Conservation (phyloP, 2,797 vertebrate genomes). For the Salmo trutta region DNA sequence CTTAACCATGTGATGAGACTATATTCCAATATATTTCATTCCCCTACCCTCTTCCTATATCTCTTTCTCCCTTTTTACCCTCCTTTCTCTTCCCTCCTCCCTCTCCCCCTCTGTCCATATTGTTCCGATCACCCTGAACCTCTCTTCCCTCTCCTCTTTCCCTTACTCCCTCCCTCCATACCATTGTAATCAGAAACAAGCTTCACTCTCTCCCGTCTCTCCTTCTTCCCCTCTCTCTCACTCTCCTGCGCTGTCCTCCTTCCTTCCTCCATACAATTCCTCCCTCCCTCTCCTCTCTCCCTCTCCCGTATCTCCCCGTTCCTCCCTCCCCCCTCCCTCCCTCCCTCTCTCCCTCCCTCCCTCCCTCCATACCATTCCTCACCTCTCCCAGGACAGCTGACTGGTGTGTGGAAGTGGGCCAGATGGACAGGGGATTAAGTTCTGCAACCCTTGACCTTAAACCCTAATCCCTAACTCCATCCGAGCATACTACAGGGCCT, state of each 20-base stretch:
- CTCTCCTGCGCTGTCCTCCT: too few relatives aligned
- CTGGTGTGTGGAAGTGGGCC: conserved; percentile 4
- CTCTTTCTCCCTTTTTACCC: too few relatives aligned
- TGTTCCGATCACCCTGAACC: background rate
- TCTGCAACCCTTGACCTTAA: conserved; percentile 52
- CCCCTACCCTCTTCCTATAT: too few relatives aligned
- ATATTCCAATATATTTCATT: too few relatives aligned
- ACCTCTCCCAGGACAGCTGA: conserved; percentile 7
- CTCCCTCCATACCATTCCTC: background rate
- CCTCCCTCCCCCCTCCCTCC: too few relatives aligned
- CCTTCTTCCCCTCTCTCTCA: background rate
- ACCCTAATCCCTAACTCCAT: conserved; percentile 37
- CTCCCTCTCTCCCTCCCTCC: background rate
- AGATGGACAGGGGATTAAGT: conserved; percentile 23
- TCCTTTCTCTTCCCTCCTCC: too few relatives aligned
- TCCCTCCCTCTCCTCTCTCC: too few relatives aligned
- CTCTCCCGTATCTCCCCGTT: too few relatives aligned
- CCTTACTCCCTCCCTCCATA: too few relatives aligned
- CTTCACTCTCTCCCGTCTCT: background rate
- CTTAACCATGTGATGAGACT: background rate
- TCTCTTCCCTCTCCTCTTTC: background rate
- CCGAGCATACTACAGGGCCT: conserved; percentile 49
- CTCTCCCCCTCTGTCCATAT: background rate
- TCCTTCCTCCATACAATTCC: too few relatives aligned
- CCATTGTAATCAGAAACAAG: background rate